Evolutionary conservation across 1,140 invertebrate species (phyloP).

Genomic region (Leptinotarsa texana): DNA sequence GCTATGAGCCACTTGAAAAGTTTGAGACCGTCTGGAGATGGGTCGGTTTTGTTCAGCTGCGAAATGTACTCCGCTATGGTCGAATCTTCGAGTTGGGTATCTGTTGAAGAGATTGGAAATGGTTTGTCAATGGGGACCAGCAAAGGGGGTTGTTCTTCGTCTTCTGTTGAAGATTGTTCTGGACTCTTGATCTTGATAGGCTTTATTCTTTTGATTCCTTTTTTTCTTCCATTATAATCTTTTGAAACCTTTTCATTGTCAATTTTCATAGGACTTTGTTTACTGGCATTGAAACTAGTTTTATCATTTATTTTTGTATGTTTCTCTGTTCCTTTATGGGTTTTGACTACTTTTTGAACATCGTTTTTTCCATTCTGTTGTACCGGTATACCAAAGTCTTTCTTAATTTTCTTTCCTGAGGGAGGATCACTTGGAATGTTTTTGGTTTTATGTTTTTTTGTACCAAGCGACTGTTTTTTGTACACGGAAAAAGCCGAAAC

Average conservation of each 20-base stretch:
- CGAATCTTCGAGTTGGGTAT: neutral
- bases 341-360: neutral
- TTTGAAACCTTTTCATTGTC: neutral
- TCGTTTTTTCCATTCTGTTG: neutral
- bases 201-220: constrained; percentile 2
- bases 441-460: neutral
- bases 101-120: neutral
- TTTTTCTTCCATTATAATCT: neutral
- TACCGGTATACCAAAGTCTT: neutral
- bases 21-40: constrained; percentile 25
- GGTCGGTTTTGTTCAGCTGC: constrained; percentile 19
- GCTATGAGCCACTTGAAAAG: constrained; percentile 73
- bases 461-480: constrained; percentile 16
- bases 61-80: constrained; percentile 3
- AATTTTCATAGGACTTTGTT: neutral
- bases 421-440: neutral
- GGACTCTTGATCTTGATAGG: neutral
- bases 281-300: neutral
- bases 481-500: constrained; percentile 28
- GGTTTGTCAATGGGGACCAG: constrained; percentile 1
- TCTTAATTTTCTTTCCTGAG: constrained; percentile 4
- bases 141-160: constrained; percentile 17
- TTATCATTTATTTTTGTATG: neutral
- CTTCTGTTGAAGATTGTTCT: neutral
- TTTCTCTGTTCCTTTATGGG: neutral